These are phyloP conservation scores for Spea hammondii DNA, from an alignment of 2,797 vertebrate genomes.

Conservation along the genomic window DNA sequence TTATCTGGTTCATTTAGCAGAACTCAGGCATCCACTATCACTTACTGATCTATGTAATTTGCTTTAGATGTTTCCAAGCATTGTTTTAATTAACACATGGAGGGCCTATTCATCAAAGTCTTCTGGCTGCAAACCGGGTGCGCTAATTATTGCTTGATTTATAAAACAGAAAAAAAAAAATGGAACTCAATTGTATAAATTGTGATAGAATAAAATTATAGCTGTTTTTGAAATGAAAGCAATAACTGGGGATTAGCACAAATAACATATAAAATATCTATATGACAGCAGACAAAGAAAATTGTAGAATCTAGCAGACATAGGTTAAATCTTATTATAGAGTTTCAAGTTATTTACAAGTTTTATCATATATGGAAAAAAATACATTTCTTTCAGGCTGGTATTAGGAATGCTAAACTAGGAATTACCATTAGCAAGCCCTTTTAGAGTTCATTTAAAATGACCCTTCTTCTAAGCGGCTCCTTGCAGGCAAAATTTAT, in stretches of 20 bases:
- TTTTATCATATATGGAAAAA: background rate
- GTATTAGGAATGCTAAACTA: background rate
- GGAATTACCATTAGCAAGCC: background rate
- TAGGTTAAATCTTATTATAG: constrained; percentile 6
- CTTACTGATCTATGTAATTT: constrained; percentile 50
- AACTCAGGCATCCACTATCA: constrained; percentile 38
- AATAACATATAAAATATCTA: background rate
- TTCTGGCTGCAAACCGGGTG: constrained; percentile 26
- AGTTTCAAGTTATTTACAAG: background rate
- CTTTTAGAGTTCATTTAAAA: background rate
- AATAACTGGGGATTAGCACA: constrained; percentile 3
- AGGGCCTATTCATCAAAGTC: constrained; percentile 47
- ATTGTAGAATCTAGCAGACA: background rate
- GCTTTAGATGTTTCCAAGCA: constrained; percentile 47
- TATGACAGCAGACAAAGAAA: background rate
- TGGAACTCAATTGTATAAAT: constrained; percentile 29
- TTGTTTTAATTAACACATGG: constrained; percentile 52
- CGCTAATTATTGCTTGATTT: constrained; percentile 44
- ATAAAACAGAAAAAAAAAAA: constrained; percentile 37
- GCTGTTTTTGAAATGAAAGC: constrained; percentile 21
- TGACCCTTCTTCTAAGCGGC: constrained; percentile 3
- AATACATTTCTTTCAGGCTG: background rate
- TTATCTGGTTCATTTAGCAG: constrained; percentile 50
- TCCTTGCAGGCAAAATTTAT: background rate
- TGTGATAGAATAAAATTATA: constrained; percentile 37